Base-by-base conservation (phyloP, 2,113 vertebrate species). In the Cottus gobio region DNA sequence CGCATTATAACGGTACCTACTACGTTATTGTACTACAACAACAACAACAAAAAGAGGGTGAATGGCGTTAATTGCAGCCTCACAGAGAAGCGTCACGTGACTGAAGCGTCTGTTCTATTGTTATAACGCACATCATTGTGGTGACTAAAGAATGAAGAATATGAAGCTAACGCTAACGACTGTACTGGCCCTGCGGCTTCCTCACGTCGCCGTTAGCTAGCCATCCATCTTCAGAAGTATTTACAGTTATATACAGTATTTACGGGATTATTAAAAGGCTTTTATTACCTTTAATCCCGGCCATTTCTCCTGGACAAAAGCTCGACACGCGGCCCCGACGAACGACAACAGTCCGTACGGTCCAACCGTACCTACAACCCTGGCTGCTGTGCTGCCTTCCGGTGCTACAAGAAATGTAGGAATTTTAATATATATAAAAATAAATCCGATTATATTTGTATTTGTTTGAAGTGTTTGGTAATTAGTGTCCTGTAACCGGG, bases 211-310 rank as follows among this genome's bases (percentile, higher is more conserved):
- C 75, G 64, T 80, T 75, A 87, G 78, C 81, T 64, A 65, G 60
- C 58, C 82, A 36, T 39, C 42, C 9, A 56, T 22, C 28, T 64
- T 3, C 37, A 6, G 1, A 18, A 34, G 56, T 8, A 80, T 68
- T 31, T 30, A 16, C 26, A 2, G 26, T 20, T 37, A 13, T 0
- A 28, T 4, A 2, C n/a, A n/a, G n/a, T n/a, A n/a, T n/a, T n/a
- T n/a, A n/a, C 7, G 15, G 9, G 39, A 5, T 56, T 44, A 44
- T 71, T 54, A 1, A 54, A 20, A 9, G 2, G 44, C 2, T 26
- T 3, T 0, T 10, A 3, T 82, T 79, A 95, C 95, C 94, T 94
- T 95, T 95, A 89, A 95, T 95, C 64, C 95, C 95, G 69, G 95
- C 95, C 95, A 95, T 95, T 85, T 91, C 84, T 85, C 66, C 66